Base-by-base conservation (phyloP, 2,888 invertebrate genomes). In the Perizoma affinitatum region DNA sequence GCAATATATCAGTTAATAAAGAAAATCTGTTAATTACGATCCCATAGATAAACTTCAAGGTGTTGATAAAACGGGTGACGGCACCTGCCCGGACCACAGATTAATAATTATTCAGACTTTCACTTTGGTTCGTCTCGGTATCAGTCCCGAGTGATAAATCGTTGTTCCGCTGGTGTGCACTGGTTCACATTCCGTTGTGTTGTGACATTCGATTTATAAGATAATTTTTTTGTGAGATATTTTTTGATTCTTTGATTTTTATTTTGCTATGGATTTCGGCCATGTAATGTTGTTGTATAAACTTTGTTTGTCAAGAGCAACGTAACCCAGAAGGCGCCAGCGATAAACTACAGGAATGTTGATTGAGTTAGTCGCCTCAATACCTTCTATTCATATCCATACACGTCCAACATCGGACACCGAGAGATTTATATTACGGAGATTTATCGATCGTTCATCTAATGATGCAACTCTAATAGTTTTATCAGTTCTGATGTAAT, bases 331-430 rank as follows among this genome's bases (percentile, higher is more conserved):
- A 9, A 54, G 52, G 56, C 48, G 58, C 50, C 51, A 34, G 7
- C 33, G 70, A 63, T 49, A 36, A 41, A 44, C 44, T 38, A 62
- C 46, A 73, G 76, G 80, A 81, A 83, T 83, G 80, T 83, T 81
- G 82, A 85, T 85, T 84, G 74, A 84, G 79, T 79, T 79, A 73
- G 63, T 70, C 65, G 66, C 65, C 50, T 69, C 68, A 63, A 61
- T 69, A 62, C 69, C 40, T 58, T 62, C 68, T 64, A 50, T 66
- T 63, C 65, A 58, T 61, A 57, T 66, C 65, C 67, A 60, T 54
- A 52, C 52, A 44, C 48, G 48, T 22, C 44, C 44, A 53, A 54
- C 22, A 56, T 35, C 53, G 49, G 63, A 56, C 49, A 61, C 44
- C 50, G 46, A 51, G n/a, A n/a, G n/a, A n/a, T n/a, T n/a, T 54